Evolutionary conservation across 2,113 vertebrate genomes (phyloP).

Genomic region (Propithecus coquereli): DNA sequence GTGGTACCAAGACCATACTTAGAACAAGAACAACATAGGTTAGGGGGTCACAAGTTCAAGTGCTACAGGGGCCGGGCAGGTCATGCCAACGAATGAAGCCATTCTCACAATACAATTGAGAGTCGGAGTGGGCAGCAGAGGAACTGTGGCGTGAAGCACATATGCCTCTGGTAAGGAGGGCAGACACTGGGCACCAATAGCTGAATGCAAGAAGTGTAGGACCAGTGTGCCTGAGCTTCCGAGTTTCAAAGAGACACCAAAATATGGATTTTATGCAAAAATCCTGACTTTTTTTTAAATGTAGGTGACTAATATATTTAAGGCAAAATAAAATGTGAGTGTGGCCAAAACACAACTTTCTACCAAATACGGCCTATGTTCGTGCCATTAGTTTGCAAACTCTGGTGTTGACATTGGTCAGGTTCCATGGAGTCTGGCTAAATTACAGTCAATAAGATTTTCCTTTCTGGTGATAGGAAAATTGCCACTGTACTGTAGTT

Average conservation of each 20-base stretch:
- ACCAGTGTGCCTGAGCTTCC: neutral
- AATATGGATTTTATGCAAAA: neutral
- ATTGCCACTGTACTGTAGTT: neutral
- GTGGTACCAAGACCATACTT: neutral
- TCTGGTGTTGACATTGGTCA: neutral
- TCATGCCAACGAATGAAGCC: neutral
- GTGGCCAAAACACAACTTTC: neutral
- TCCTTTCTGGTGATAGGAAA: neutral
- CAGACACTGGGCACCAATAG: neutral
- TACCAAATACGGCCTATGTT: neutral
- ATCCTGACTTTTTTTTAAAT: neutral
- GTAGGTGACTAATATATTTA: neutral
- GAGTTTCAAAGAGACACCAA: neutral
- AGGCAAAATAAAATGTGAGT: neutral
- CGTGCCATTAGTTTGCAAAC: neutral
- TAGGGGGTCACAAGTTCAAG: neutral
- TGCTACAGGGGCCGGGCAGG: neutral
- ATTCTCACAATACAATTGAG: neutral
- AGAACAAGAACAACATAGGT: neutral
- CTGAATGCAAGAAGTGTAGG: neutral
- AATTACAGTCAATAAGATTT: neutral
- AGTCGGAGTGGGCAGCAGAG: neutral
- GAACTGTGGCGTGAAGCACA: neutral
- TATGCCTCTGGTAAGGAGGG: neutral
- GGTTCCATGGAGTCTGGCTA: neutral